phyloP scores from a whole-genome alignment of 1,140 invertebrate genomes.

The Caenorhabditis remanei region DNA sequence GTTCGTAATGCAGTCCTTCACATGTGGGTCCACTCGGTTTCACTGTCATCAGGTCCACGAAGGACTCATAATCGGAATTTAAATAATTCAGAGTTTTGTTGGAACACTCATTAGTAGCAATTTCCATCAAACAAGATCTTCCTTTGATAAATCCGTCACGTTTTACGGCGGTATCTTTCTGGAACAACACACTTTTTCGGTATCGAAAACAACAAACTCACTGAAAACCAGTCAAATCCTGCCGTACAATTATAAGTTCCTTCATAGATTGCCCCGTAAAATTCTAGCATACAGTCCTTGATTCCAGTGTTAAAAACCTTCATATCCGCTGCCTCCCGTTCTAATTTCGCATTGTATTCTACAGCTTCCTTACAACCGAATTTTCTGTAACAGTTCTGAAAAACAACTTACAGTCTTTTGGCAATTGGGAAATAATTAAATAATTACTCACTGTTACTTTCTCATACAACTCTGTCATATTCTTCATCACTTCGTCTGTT shows the following conservation, averaged over 20 bases:
- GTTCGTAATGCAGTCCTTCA: not conserved
- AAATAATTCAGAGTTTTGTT: not conserved
- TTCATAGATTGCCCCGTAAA: constrained; percentile 6
- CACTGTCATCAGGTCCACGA: not conserved
- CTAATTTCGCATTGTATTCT: not conserved
- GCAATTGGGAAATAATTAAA: not conserved
- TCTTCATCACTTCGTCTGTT: not conserved
- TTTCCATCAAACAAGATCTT: not conserved
- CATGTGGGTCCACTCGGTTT: not conserved
- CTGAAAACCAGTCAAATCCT: not conserved
- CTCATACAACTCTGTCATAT: not conserved
- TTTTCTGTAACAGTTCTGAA: not conserved
- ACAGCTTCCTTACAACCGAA: not conserved
- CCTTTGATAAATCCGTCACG: not conserved
- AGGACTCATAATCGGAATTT: not conserved
- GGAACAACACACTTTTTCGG: not conserved
- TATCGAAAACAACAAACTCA: not conserved
- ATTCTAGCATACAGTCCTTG: not conserved
- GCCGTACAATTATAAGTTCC: constrained; percentile 1
- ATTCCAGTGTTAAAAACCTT: not conserved
- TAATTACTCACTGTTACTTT: not conserved
- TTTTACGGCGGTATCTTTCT: not conserved
- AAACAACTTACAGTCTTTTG: not conserved
- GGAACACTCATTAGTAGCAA: not conserved
- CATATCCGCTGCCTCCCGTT: not conserved